phyloP scores from a whole-genome alignment of 1,140 invertebrate species.

The Conus ventricosus region DNA sequence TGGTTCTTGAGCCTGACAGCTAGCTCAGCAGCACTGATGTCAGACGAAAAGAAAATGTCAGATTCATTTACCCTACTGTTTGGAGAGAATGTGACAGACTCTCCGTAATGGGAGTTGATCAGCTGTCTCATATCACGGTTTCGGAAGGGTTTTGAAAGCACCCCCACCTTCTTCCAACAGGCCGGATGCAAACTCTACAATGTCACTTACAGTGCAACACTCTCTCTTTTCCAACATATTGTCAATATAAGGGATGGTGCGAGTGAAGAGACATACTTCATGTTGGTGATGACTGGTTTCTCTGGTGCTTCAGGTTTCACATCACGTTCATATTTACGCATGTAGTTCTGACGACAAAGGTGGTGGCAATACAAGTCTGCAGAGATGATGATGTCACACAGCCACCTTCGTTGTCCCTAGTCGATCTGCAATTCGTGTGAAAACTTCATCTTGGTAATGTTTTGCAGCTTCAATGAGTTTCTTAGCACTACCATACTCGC shows the following conservation, averaged over 20 bases:
- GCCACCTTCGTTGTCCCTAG: no score
- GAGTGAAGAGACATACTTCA: neutral
- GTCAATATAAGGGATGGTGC: neutral
- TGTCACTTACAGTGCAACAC: conserved; percentile 7
- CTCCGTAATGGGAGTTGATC: conserved; percentile 2
- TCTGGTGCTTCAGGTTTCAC: neutral
- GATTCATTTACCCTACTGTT: conserved; percentile 11
- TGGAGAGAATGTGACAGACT: neutral
- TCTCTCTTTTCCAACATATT: neutral
- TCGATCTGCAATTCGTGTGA: no score
- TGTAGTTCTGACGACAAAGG: conserved; percentile 1
- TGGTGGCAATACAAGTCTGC: neutral
- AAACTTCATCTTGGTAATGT: no score
- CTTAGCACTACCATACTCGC: no score
- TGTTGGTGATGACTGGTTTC: conserved; percentile 15
- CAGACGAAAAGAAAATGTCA: conserved; percentile 8
- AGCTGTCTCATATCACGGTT: conserved; percentile 16
- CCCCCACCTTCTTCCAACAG: neutral
- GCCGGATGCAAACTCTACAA: conserved; percentile 2
- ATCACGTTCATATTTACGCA: conserved; percentile 14
- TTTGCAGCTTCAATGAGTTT: no score
- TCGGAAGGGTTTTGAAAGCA: conserved; percentile 8
- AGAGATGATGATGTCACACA: no score
- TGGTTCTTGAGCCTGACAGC: neutral
- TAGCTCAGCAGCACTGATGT: neutral